Percentiles rank a stretch among this genome's conserved stretches.
Evolutionary conservation across 1,140 invertebrate genomes (phyloP).

Genomic region (Neelides sp.): DNA sequence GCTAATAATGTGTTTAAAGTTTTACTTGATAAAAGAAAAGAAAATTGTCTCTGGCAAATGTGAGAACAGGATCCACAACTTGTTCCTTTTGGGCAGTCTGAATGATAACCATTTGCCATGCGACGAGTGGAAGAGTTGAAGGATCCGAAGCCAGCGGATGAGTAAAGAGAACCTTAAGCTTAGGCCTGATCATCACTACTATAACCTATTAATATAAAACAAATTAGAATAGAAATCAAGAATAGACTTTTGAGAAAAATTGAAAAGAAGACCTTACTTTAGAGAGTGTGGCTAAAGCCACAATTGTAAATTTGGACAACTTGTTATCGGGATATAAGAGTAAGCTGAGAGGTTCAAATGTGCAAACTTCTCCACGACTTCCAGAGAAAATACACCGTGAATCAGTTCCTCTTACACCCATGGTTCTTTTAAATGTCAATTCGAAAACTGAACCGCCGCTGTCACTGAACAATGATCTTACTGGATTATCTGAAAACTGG

Average conservation of each 20-base stretch:
- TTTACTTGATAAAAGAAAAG: constrained; percentile 70
- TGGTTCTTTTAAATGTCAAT: constrained; percentile 72
- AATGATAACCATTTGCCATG: constrained; percentile 84
- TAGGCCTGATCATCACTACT: constrained; percentile 68
- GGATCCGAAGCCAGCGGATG: constrained; percentile 44
- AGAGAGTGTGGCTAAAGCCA: constrained; percentile 84
- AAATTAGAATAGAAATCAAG: neutral
- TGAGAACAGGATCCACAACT: constrained; percentile 70
- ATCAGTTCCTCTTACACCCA: constrained; percentile 75
- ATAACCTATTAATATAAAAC: constrained; percentile 47
- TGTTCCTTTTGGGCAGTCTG: constrained; percentile 55
- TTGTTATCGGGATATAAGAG: constrained; percentile 54
- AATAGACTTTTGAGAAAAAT: neutral
- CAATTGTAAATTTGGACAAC: constrained; percentile 57
- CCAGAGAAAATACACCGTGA: constrained; percentile 84
- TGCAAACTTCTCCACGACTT: constrained; percentile 59
- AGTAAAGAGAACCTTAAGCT: constrained; percentile 54
- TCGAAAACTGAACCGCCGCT: constrained; percentile 97
- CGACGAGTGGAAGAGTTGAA: constrained; percentile 65
- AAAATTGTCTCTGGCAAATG: constrained; percentile 63
- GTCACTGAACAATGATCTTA: constrained; percentile 73
- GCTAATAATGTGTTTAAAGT: too few relatives aligned
- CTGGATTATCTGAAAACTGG: constrained; percentile 60
- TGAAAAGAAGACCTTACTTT: constrained; percentile 45
- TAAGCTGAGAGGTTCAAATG: constrained; percentile 68